Evolutionary conservation across 1,140 invertebrate genomes (phyloP), one percentile per base, ranked within the genome.

Genomic region (Zaprionus africanus): DNA sequence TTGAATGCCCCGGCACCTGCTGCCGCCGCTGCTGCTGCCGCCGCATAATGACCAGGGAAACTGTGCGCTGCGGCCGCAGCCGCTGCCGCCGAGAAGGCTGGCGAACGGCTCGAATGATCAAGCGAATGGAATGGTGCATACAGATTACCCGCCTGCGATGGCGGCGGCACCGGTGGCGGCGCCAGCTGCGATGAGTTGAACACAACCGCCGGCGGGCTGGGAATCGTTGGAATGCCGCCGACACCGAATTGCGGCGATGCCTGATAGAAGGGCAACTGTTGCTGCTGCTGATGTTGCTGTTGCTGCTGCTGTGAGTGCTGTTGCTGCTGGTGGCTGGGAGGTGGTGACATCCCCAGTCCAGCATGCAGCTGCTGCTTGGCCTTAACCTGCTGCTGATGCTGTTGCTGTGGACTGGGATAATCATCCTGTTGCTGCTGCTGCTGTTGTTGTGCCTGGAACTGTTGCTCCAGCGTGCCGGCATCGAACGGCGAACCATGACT

Each of bases 171-270:
- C 5, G 96, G 85, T 36, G 77, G 83, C 49, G 86, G 77, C 82
- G 96, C 93, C 65, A 95, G 95, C 4, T 95, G 95, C 26, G 96
- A 96, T 73, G 96, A 96, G 79, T 97, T 97, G 65, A 96, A 95
- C 5, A 97, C 94, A 24, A 96, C 95, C 5, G 97, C 95, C 15
- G 97, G 97, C 12, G 97, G 97, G 54, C 96, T 97, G 11, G 97
- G 96, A 81, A 96, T 96, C 12, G 97, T 96, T 31, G 97, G 95
- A 82, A 97, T 95, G 34, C 95, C 94, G 59, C 81, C 95, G 76
- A 96, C 94, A 53, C 74, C 95, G 77, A 96, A 97, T 79, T 96
- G 96, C 13, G 91, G 91, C 19, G 94, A 92, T 56, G 92, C 80
- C 73, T 92, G 92, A 72, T 92, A 93, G 78, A 92, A 93, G 4